Percentiles rank a stretch among this genome's conserved stretches.
Conservation (phyloP, 2,888 invertebrate genomes). For the Druceiella hillmani region DNA sequence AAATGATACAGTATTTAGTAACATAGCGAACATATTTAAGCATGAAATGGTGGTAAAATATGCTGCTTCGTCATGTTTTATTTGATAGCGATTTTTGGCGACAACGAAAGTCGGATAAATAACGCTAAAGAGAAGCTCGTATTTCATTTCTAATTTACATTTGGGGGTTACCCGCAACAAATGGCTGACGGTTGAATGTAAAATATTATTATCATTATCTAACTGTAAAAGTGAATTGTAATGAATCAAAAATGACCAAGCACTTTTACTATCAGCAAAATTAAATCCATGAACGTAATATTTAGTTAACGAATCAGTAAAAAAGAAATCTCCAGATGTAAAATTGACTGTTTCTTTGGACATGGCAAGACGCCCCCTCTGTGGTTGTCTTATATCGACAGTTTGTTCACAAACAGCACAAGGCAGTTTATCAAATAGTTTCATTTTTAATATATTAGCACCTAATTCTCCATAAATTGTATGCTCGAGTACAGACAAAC, state of each 20-base stretch:
- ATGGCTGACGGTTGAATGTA: slow-evolving; percentile 54
- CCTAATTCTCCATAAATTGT: slow-evolving; percentile 57
- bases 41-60: slow-evolving; percentile 56
- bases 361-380: slow-evolving; percentile 26
- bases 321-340: slow-evolving; percentile 26
- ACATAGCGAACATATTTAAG: slow-evolving; percentile 53
- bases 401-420: slow-evolving; percentile 39
- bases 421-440: slow-evolving; percentile 38
- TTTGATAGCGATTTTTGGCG: slow-evolving; percentile 46
- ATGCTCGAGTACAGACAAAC: slow-evolving; percentile 51
- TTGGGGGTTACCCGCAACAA: slow-evolving; percentile 53
- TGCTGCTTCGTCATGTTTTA: slow-evolving; percentile 41
- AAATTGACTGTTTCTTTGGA: too few relatives aligned
- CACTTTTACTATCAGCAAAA: slow-evolving; percentile 35
- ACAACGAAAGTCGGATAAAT: slow-evolving; percentile 57
- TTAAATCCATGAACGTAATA: slow-evolving; percentile 34
- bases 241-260: slow-evolving; percentile 54
- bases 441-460: slow-evolving; percentile 36
- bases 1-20: slow-evolving; percentile 50
- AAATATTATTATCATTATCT: slow-evolving; percentile 46
- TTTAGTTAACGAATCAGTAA: slow-evolving; percentile 20
- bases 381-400: slow-evolving; percentile 25
- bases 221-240: slow-evolving; percentile 53
- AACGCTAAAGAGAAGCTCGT: slow-evolving; percentile 53
- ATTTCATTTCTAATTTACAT: slow-evolving; percentile 49